Conservation (phyloP, 2,113 vertebrate species). For the Megaleporinus macrocephalus region DNA sequence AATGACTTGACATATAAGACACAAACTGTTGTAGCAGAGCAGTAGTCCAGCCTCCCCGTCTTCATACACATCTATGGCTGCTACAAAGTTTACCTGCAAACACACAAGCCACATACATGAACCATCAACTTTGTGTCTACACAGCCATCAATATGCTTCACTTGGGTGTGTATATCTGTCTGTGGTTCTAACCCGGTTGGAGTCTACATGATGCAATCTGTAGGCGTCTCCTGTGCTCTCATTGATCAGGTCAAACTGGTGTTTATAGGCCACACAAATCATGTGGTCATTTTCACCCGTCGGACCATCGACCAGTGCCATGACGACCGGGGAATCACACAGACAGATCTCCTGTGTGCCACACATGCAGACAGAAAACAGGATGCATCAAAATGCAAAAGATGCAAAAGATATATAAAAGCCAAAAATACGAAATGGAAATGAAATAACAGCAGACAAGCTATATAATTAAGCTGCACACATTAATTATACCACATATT, state of each 20-base stretch:
- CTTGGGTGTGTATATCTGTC: neutral
- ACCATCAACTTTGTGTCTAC: constrained; percentile 31
- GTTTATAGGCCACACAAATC: constrained; percentile 96
- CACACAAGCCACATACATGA: constrained; percentile 39
- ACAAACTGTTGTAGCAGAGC: constrained; percentile 98
- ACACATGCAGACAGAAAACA: constrained; percentile 10
- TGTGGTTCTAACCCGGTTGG: constrained; percentile 85
- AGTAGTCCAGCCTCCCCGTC: constrained; percentile 98
- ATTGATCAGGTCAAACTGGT: constrained; percentile 96
- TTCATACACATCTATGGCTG: constrained; percentile 98
- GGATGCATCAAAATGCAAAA: neutral
- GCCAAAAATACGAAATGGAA: neutral
- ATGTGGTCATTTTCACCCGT: constrained; percentile 95
- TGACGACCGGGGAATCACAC: constrained; percentile 89
- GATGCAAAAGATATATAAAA: neutral
- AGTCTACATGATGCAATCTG: constrained; percentile 89
- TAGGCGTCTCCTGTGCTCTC: constrained; percentile 97
- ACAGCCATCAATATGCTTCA: neutral
- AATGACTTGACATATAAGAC: neutral
- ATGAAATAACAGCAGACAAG: neutral
- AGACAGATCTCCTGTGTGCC: constrained; percentile 91
- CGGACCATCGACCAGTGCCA: constrained; percentile 94
- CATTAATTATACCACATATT: neutral
- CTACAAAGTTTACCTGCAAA: constrained; percentile 96
- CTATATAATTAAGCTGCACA: neutral